Base-by-base conservation (phyloP, 2,797 vertebrate genomes). In the Chloroceryle inda region DNA sequence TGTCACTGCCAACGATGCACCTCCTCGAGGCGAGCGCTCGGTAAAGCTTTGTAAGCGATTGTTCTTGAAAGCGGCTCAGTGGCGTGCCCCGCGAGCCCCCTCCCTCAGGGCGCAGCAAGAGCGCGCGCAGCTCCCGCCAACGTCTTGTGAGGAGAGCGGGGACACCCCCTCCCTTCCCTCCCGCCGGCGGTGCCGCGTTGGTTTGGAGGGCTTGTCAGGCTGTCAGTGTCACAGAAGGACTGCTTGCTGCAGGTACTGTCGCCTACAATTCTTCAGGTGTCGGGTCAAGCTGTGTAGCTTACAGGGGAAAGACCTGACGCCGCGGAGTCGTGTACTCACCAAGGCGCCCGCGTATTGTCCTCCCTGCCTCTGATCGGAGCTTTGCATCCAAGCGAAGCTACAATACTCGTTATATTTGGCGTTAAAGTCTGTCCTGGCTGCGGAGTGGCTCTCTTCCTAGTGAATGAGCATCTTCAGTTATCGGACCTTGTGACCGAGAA, bases 351-450 rank as follows among this genome's bases (percentile, higher is more conserved):
- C 3, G 3, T 9, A 20, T 19, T 29, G 33, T n/a, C 19, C 31
- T 67, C 0, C 15, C 22, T 20, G 76, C 17, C 49, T 68, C 62
- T 29, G 14, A 1, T 38, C 22, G 26, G 31, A 37, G 50, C 3
- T 10, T 16, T 11, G 12, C 35, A 0, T 13, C 10, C 14, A 1
- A 5, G 40, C 6, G 37, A 45, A 21, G 79, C 35, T 56, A 3
- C 18, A 11, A 0, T 3, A 0, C 2, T 27, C 37, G 23, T 37
- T 37, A 2, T 6, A 0, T 9, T 33, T 8, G 8, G 2, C 45
- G 1, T 56, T 67, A 29, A 17, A 52, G 49, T 24, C 11, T 23
- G 1, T 29, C 33, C 40, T 2, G 5, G 6, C 23, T 53, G n/a
- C 26, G 1, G 4, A 24, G 59, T 13, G 22, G 8, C 5, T 66